Evolutionary conservation across 2,113 vertebrate genomes (phyloP), one percentile per base, ranked within the genome.

Genomic region (Antennarius striatus): DNA sequence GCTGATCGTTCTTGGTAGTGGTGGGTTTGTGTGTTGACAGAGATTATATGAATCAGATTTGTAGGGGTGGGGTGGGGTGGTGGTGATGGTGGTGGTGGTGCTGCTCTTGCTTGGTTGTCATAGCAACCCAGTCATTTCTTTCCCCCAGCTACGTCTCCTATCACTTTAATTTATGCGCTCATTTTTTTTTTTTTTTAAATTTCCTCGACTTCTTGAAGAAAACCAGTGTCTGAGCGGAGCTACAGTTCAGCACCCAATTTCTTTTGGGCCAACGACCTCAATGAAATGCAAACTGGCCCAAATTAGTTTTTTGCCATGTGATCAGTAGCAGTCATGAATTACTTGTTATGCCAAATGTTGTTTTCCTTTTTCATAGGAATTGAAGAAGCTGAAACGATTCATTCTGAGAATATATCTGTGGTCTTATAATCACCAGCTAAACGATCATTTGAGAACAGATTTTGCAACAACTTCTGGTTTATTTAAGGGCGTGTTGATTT

Each of bases 71-170:
- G 51, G 14, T 51, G 11, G 62, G 54, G 46, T 42, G 6, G 54
- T 61, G 71, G 22, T 22, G 22, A 2, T 22, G 22, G 22, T 22
- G 22, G 22, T 22, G 22, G 22, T 80, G 58, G 46, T n/a, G 28
- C 5, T 56, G 45, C 63, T 75, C 86, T 78, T 62, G 43, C 71
- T 75, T 54, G 80, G 89, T 92, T 79, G 86, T 84, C 85, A 92
- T 90, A 63, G 90, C 81, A 91, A 92, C 89, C 71, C 40, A 71
- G 62, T 69, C 72, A 75, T 74, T 77, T 74, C 67, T 75, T 74
- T 63, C 63, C 67, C 63, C 70, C 74, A 82, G 73, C 72, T 74
- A 72, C 75, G 59, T 78, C 60, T 66, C 59, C 57, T 69, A 81
- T 84, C 73, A 65, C 67, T 78, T 71, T 73, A 82, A 77, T 80